phyloP scores from a whole-genome alignment of 2,888 invertebrate species.

The Eupithecia abbreviata region DNA sequence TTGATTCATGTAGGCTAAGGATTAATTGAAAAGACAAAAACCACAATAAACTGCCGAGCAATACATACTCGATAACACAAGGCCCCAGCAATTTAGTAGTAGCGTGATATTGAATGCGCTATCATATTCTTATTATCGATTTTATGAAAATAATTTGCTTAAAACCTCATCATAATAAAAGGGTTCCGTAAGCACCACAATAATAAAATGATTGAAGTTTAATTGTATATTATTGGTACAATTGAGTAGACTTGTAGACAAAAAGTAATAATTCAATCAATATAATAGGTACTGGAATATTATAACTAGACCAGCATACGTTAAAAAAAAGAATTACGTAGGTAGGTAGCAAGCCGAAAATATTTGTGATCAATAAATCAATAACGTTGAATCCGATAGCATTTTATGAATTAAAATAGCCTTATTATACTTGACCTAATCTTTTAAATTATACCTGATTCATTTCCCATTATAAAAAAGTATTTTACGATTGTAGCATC shows the following conservation, averaged over 20 bases:
- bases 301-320: neutral
- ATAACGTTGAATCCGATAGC: conserved; percentile 10
- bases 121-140: neutral
- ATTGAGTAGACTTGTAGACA: neutral
- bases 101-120: neutral
- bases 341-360: conserved; percentile 13
- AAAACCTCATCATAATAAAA: neutral
- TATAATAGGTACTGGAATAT: neutral
- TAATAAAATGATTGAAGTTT: neutral
- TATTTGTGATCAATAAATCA: conserved; percentile 17
- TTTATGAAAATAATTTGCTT: neutral
- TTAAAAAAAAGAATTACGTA: neutral
- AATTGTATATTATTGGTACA: neutral
- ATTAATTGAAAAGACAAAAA: neutral
- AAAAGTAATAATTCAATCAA: neutral
- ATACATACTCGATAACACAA: neutral
- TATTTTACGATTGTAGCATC: neutral
- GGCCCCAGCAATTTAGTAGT: neutral
- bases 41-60: neutral
- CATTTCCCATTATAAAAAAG: neutral
- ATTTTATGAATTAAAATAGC: conserved; percentile 43
- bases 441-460: neutral
- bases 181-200: neutral
- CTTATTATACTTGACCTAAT: neutral
- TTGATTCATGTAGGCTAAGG: neutral